Base-by-base conservation (phyloP, 2,888 invertebrate genomes). In the Operophtera brumata region DNA sequence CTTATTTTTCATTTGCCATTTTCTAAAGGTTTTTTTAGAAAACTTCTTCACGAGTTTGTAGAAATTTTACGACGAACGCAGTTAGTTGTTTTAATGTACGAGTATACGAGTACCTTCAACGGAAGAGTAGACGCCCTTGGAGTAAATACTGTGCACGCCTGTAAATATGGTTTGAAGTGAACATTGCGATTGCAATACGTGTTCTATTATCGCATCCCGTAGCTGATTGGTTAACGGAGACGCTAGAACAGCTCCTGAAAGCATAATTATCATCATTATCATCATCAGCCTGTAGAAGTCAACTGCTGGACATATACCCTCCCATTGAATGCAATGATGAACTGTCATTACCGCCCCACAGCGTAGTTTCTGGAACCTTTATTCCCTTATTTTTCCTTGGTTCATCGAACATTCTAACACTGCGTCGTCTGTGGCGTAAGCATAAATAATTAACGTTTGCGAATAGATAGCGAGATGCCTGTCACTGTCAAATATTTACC, bases 201-300 rank as follows among this genome's bases (percentile, higher is more conserved):
- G 48, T 0, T 45, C 12, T 7, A 56, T 12, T 3, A 61, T 36
- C 0, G 53, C 54, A 13, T 12, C 8, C 13, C n/a, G 11, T 45
- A 61, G 10, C 12, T 32, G n/a, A 0, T 10, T 28, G 9, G 25
- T 61, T 0, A 61, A 13, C 10, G 61, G 61, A 4, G 61, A 56
- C n/a, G 53, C 61, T 12, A 61, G 12, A 10, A 58, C 53, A 1
- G 56, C 58, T 13, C 61, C 61, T 76, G 58, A 0, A 44, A 41
- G 50, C 13, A 26, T 12, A 28, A 1, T 32, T n/a, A n/a, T n/a
- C n/a, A n/a, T n/a, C n/a, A n/a, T n/a, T n/a, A n/a, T n/a, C n/a
- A n/a, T n/a, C n/a, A n/a, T n/a, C n/a, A n/a, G n/a, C n/a, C n/a
- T n/a, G n/a, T n/a, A n/a, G n/a, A n/a, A n/a, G n/a, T n/a, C n/a